These are phyloP conservation scores for Ameiurus melas DNA, from an alignment of 2,113 vertebrate species.

Conservation along the genomic window DNA sequence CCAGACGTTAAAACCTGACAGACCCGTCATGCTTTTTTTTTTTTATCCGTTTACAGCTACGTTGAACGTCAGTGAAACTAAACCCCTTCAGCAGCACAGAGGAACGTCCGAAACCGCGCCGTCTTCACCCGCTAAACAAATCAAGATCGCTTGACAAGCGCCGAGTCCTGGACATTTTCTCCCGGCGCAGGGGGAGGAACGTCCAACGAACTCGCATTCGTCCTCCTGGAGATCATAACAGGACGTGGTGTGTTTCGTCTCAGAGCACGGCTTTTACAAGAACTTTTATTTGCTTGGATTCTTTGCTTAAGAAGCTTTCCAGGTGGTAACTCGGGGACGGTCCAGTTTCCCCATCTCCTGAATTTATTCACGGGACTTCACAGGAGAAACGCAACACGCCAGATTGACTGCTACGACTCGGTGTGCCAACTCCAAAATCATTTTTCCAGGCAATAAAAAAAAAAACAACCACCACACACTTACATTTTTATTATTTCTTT, in stretches of 20 bases:
- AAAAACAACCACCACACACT: not conserved
- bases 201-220: not conserved
- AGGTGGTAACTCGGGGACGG: not conserved
- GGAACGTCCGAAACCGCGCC: constrained; percentile 22
- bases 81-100: constrained; percentile 4
- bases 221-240: constrained; percentile 21
- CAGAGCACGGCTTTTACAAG: constrained; percentile 17
- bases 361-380: constrained; percentile 24
- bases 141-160: constrained; percentile 49
- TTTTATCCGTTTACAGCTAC: not conserved
- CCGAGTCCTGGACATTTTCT: constrained; percentile 5
- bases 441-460: constrained; percentile 22
- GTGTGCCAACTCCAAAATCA: constrained; percentile 30
- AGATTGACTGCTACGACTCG: constrained; percentile 20
- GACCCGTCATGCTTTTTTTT: not conserved
- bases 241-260: constrained; percentile 5
- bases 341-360: constrained; percentile 21
- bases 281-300: constrained; percentile 17
- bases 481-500: no score
- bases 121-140: constrained; percentile 43
- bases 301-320: constrained; percentile 4
- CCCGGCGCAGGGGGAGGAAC: not conserved
- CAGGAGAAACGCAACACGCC: constrained; percentile 15
- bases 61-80: not conserved
- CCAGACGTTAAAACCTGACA: not conserved